Percentiles rank a stretch among this genome's conserved stretches.
These are phyloP conservation scores for Hipparchia semele DNA, from an alignment of 2,888 invertebrate species.

Conservation along the genomic window DNA sequence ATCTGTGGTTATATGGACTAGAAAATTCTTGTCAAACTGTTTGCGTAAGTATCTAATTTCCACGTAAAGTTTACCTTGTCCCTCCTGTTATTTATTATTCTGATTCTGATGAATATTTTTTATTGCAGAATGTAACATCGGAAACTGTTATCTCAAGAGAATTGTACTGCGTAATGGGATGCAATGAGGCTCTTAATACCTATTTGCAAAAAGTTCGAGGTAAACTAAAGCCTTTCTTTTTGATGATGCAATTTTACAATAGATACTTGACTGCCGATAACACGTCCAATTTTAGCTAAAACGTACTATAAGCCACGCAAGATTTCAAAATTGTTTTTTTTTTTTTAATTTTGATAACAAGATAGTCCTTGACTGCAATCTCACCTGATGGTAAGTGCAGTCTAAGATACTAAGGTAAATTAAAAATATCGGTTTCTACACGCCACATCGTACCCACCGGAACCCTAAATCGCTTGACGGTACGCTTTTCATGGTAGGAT, in stretches of 20 bases:
- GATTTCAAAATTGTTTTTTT: no score
- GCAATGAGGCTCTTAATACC: constrained; percentile 89
- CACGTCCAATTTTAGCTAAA: background rate
- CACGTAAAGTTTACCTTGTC: background rate
- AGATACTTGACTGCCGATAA: no score
- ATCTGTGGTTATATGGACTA: constrained; percentile 89
- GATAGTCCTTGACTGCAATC: no score
- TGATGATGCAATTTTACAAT: background rate
- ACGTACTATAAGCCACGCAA: no score
- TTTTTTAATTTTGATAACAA: no score
- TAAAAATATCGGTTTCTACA: no score
- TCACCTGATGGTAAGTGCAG: no score
- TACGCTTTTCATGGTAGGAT: no score
- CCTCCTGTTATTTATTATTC: background rate
- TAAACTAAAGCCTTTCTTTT: constrained; percentile 49
- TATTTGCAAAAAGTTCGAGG: constrained; percentile 89
- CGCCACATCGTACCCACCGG: no score
- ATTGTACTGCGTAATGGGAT: constrained; percentile 91
- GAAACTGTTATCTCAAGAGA: constrained; percentile 87
- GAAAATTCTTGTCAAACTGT: constrained; percentile 89
- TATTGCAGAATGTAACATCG: constrained; percentile 86
- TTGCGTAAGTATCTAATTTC: constrained; percentile 87
- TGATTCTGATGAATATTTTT: background rate
- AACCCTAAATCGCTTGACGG: no score
- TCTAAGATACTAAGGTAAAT: no score